Percentiles rank a stretch among this genome's conserved stretches.
Conservation (phyloP, 2,797 vertebrate species). For the Spheniscus humboldti region DNA sequence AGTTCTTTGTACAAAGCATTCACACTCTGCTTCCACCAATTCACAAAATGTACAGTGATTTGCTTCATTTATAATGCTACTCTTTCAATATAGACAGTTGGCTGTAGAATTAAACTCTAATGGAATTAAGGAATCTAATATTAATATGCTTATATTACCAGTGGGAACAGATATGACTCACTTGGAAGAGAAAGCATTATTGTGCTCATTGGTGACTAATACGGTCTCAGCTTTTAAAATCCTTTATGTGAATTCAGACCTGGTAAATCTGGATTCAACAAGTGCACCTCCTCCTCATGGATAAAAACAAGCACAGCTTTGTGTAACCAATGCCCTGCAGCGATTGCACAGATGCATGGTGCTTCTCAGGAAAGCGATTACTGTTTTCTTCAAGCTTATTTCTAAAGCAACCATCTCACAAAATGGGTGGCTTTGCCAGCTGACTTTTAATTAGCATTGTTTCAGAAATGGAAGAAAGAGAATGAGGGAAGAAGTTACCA, state of each 20-base stretch:
- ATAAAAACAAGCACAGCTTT: background rate
- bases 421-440: background rate
- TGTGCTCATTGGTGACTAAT: slow-evolving; percentile 10
- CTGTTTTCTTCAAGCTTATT: slow-evolving; percentile 2
- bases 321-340: background rate
- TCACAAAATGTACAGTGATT: background rate
- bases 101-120: background rate
- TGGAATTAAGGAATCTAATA: slow-evolving; percentile 1
- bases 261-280: slow-evolving; percentile 6
- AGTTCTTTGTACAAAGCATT: background rate
- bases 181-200: background rate
- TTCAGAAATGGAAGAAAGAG: background rate
- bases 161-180: slow-evolving; percentile 4
- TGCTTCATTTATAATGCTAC: background rate
- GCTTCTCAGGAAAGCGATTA: background rate
- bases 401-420: background rate
- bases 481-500: background rate
- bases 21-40: background rate
- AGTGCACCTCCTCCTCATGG: background rate
- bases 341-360: background rate
- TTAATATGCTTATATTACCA: background rate
- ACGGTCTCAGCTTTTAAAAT: slow-evolving; percentile 11
- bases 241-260: background rate
- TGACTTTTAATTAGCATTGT: background rate
- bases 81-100: background rate